These are phyloP conservation scores for Cephus nigrinus DNA, from an alignment of 2,888 invertebrate species.

Conservation along the genomic window DNA sequence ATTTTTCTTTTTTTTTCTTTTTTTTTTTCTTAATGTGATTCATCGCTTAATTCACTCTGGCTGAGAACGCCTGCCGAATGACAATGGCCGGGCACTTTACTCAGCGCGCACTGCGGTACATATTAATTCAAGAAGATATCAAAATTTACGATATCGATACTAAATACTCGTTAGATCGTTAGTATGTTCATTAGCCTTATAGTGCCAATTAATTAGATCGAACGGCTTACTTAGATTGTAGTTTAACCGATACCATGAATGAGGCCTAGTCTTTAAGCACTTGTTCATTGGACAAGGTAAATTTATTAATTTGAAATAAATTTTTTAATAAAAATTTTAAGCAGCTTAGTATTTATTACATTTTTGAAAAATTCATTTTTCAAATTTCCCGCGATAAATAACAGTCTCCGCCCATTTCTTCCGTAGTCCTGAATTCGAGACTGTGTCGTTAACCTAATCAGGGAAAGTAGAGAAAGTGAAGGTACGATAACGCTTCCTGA, in stretches of 20 bases:
- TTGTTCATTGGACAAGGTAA: background rate
- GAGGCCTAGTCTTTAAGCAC: background rate
- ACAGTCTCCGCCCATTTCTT: no score
- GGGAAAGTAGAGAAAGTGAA: background rate
- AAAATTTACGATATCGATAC: background rate
- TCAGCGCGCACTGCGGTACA: background rate
- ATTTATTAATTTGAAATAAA: no score
- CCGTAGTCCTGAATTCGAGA: no score
- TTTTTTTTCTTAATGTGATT: slow-evolving; percentile 18
- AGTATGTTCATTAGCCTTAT: no score
- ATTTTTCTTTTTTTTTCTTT: no score
- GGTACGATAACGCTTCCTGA: background rate
- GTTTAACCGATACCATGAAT: background rate
- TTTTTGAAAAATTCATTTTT: background rate
- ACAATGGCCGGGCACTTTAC: background rate
- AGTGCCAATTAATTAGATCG: no score
- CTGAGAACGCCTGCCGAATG: background rate
- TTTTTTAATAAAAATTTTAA: no score
- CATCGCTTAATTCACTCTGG: slow-evolving; percentile 1
- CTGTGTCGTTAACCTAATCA: background rate
- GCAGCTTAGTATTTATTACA: no score
- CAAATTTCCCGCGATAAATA: background rate
- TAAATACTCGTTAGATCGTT: background rate
- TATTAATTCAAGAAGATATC: background rate
- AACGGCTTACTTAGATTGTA: background rate